Percentiles rank a stretch among this genome's conserved stretches.
These are phyloP conservation scores for Drosophila rhopaloa DNA, from an alignment of 1,140 invertebrate species.

Conservation along the genomic window DNA sequence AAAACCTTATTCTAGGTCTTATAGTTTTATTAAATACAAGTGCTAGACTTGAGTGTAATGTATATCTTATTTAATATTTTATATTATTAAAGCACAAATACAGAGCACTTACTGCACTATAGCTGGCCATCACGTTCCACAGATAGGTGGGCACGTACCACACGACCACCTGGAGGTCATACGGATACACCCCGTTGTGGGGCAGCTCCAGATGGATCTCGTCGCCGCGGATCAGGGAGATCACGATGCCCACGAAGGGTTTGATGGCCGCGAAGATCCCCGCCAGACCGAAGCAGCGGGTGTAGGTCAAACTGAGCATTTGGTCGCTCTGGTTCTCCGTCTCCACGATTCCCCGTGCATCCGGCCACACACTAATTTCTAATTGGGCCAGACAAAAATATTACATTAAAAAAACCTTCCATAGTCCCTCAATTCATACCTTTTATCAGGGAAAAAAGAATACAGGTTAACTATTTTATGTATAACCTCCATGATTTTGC, in stretches of 20 bases:
- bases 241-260: conserved; percentile 53
- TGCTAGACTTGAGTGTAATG: too few relatives aligned
- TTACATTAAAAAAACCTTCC: background rate
- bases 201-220: conserved; percentile 52
- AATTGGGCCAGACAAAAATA: too few relatives aligned
- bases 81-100: background rate
- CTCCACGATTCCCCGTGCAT: conserved; percentile 44
- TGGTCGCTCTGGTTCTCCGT: conserved; percentile 63
- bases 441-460: too few relatives aligned
- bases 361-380: conserved; percentile 49
- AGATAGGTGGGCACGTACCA: conserved; percentile 60
- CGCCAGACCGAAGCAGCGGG: conserved; percentile 51
- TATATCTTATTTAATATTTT: too few relatives aligned
- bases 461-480: too few relatives aligned
- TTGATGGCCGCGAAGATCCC: conserved; percentile 55
- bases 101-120: conserved; percentile 50
- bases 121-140: conserved; percentile 65
- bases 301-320: conserved; percentile 51
- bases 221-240: conserved; percentile 25
- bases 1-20: too few relatives aligned
- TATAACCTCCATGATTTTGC: too few relatives aligned
- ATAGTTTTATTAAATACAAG: too few relatives aligned
- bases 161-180: conserved; percentile 28
- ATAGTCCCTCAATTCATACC: too few relatives aligned
- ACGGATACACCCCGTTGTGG: conserved; percentile 53